Evolutionary conservation across 2,888 invertebrate species (phyloP), one percentile per base, ranked within the genome.

Genomic region (Notodonta ziczac): DNA sequence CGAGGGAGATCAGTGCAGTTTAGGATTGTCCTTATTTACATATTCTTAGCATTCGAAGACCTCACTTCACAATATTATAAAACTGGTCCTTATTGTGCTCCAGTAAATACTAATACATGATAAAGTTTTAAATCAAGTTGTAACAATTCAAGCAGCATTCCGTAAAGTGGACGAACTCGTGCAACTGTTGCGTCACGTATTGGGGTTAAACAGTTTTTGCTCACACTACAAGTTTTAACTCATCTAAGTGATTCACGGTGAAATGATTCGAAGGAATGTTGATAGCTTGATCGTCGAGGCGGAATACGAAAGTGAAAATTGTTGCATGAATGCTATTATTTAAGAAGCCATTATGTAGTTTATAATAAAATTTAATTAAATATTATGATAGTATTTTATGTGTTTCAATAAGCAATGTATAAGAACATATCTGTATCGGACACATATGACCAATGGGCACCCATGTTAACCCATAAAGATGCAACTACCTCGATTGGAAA

Each of bases 301-400:
- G 70, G 67, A 73, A 67, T 70, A 71, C 53, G 76, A 82, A 83
- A 85, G 80, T 72, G 63, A 73, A 69, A 67, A 63, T 81, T 48
- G 51, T 61, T 66, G 61, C 61, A 58, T 62, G 24, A 52, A 63
- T 60, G 51, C 32, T 58, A 61, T 58, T 63, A 61, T 57, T 5
- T 69, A 69, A 68, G 66, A 16, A 71, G 73, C 66, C 69, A 73
- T 71, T 67, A 68, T 73, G 62, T 73, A 71, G n/a, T 54, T 56
- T 70, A 63, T 65, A 55, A 72, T 65, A 55, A 74, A 74, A 35
- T 35, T 35, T 1, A 35, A 35, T 35, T 35, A 4, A 35, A 35
- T 35, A 3, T 35, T 35, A 35, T 35, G 35, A 35, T 35, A 3
- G 35, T 35, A 35, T 35, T 35, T 35, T 35, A 5, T 35, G 1